Evolutionary conservation across 1,140 invertebrate species (phyloP).

Genomic region (Cepaea nemoralis): DNA sequence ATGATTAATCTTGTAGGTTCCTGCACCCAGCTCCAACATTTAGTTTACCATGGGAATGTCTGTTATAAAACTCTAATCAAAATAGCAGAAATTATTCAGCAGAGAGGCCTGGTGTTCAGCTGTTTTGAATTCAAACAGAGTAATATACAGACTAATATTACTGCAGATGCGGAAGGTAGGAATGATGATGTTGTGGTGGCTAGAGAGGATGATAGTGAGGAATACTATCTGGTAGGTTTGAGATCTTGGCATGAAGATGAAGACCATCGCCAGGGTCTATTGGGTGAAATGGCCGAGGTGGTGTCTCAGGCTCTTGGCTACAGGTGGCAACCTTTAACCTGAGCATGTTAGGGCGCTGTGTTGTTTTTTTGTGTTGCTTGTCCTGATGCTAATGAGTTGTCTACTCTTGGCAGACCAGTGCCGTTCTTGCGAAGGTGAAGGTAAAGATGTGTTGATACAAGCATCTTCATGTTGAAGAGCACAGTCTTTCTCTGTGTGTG

Average conservation of each 20-base stretch:
- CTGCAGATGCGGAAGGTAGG: background rate
- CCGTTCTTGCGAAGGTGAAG: no score
- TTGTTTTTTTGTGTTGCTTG: no score
- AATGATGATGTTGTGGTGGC: conserved; percentile 11
- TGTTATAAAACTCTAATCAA: conserved; percentile 6
- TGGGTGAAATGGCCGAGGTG: background rate
- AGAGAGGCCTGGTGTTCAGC: background rate
- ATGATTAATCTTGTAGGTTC: background rate
- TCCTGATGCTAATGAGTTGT: no score
- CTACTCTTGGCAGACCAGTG: no score
- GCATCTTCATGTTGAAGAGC: no score
- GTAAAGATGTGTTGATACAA: no score
- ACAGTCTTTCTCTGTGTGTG: no score
- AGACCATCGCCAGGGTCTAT: background rate
- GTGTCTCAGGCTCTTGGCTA: conserved; percentile 10
- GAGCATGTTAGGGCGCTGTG: no score
- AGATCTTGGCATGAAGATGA: conserved; percentile 10
- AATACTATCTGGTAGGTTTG: conserved; percentile 19
- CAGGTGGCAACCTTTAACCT: background rate
- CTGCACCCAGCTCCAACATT: conserved; percentile 1
- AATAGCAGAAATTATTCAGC: conserved; percentile 18
- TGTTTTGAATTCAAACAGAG: conserved; percentile 26
- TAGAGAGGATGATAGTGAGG: background rate
- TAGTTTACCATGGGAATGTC: conserved; percentile 15
- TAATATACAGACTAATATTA: background rate